phyloP scores from a whole-genome alignment of 1,140 invertebrate species.

The Battus philenor region DNA sequence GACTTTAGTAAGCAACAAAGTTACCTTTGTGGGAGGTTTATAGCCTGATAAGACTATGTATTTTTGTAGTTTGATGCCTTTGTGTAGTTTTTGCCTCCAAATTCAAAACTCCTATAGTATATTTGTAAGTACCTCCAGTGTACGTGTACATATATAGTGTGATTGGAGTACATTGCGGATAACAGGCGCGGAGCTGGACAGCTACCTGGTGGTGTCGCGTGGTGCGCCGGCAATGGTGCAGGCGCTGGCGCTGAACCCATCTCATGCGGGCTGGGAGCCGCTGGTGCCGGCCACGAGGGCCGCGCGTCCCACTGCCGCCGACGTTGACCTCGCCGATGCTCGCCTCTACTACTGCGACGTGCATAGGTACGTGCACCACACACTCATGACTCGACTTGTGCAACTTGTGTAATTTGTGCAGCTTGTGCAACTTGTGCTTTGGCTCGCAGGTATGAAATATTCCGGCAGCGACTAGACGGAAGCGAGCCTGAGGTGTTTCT shows the following conservation, averaged over 20 bases:
- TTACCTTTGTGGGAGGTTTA: too few species aligned
- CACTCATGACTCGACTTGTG: too few species aligned
- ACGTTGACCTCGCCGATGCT: conserved; percentile 80
- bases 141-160: too few species aligned
- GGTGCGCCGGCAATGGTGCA: conserved; percentile 47
- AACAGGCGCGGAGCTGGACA: conserved; percentile 38
- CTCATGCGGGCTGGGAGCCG: conserved; percentile 60
- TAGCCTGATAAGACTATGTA: too few species aligned
- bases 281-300: conserved; percentile 82
- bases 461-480: conserved; percentile 88
- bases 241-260: conserved; percentile 29
- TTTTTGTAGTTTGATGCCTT: too few species aligned
- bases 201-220: conserved; percentile 48
- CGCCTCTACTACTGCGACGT: conserved; percentile 84
- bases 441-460: conserved; percentile 77
- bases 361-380: conserved; percentile 51
- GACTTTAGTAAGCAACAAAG: too few species aligned
- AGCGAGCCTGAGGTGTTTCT: conserved; percentile 78
- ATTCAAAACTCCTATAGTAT: too few species aligned
- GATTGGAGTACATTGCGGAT: too few species aligned
- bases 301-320: conserved; percentile 79
- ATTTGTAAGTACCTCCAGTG: too few species aligned
- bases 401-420: too few species aligned
- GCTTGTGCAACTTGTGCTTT: too few species aligned
- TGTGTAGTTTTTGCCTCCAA: too few species aligned